phyloP scores from a whole-genome alignment of 2,888 invertebrate genomes.

The Scaptomyza parva region DNA sequence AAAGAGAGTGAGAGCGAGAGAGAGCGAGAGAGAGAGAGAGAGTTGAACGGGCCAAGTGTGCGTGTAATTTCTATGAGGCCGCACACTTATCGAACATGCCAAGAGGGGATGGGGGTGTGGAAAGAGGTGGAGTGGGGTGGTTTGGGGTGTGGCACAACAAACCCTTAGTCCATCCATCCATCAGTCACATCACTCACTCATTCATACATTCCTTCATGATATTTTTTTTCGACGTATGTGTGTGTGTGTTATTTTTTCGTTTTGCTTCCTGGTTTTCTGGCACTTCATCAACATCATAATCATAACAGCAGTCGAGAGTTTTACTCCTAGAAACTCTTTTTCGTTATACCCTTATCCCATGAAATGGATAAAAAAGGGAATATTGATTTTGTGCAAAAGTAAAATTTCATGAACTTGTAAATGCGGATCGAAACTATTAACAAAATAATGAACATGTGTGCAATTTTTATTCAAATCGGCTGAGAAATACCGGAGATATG shows the following conservation, averaged over 20 bases:
- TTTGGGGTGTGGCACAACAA: conserved; percentile 21
- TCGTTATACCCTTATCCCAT: too few species aligned
- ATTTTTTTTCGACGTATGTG: neutral
- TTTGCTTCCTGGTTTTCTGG: conserved; percentile 36
- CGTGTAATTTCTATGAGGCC: conserved; percentile 61
- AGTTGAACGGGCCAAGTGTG: conserved; percentile 58
- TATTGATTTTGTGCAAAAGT: too few species aligned
- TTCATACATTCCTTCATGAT: conserved; percentile 54
- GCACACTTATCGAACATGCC: conserved; percentile 61
- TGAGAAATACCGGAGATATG: too few species aligned
- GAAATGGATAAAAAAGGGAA: too few species aligned
- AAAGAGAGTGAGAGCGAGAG: conserved; percentile 13
- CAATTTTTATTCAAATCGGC: too few species aligned
- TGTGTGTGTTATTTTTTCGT: conserved; percentile 4
- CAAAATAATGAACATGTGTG: too few species aligned
- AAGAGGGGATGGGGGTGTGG: neutral
- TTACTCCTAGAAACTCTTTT: conserved; percentile 15
- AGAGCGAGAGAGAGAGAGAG: neutral
- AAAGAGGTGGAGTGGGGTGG: neutral
- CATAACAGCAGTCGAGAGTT: conserved; percentile 46
- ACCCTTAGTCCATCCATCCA: conserved; percentile 18
- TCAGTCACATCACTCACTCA: conserved; percentile 57
- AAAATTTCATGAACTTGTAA: too few species aligned
- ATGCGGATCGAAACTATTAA: too few species aligned
- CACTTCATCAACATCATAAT: conserved; percentile 67